These are phyloP conservation scores for Drosophila aff. DNA, from an alignment of 1,140 invertebrate species.

Conservation along the genomic window DNA sequence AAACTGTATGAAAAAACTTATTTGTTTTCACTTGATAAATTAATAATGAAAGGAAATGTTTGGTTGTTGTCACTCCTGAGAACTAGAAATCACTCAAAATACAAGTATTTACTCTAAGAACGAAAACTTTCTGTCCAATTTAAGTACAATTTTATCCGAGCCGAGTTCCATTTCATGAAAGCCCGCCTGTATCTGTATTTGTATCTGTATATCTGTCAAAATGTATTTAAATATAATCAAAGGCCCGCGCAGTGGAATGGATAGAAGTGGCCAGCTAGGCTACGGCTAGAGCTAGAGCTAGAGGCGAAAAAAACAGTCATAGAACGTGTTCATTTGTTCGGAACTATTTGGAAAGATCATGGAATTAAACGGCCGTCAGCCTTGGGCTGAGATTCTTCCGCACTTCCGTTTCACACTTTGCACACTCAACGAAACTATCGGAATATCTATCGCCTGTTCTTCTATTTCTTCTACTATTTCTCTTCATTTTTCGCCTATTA, in stretches of 20 bases:
- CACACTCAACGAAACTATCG: conserved; percentile 44
- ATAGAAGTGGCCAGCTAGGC: conserved; percentile 10
- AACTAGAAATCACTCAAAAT: background rate
- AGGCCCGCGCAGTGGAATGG: conserved; percentile 5
- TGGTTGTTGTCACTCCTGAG: too few relatives aligned
- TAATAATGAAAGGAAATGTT: too few relatives aligned
- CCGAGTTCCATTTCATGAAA: conserved; percentile 1
- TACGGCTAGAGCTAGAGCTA: conserved; percentile 11
- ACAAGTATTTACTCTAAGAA: too few relatives aligned
- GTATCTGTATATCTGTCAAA: conserved; percentile 6
- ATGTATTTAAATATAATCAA: conserved; percentile 54
- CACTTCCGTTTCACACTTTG: conserved; percentile 79
- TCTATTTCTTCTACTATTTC: conserved; percentile 23
- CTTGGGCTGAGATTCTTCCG: conserved; percentile 75
- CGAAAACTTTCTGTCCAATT: background rate
- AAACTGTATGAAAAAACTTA: too few relatives aligned
- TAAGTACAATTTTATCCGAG: too few relatives aligned
- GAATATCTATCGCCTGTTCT: conserved; percentile 42
- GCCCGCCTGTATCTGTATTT: conserved; percentile 12
- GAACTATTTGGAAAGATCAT: conserved; percentile 77
- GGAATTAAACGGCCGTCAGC: conserved; percentile 76
- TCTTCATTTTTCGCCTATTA: conserved; percentile 59
- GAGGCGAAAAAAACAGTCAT: conserved; percentile 61
- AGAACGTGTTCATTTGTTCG: conserved; percentile 65
- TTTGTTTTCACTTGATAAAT: too few relatives aligned